Conservation (phyloP, 2,113 vertebrate species). For the Engraulis encrasicolus region DNA sequence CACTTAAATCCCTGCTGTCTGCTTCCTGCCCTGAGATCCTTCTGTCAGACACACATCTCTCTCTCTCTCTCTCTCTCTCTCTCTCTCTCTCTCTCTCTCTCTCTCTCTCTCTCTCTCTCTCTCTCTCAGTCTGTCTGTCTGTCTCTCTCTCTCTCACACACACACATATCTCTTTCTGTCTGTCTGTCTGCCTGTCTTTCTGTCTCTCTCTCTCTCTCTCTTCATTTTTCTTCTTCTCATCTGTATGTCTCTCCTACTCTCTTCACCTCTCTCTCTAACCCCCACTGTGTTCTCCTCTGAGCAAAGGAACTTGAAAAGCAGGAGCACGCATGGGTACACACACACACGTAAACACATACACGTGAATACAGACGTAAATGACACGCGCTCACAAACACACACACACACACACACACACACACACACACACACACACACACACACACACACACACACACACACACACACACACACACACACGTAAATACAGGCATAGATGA, state of each 20-base stretch:
- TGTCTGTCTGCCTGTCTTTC: no score
- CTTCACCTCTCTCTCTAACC: no score
- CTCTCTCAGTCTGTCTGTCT: no score
- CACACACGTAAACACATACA: not conserved
- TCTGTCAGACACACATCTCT: not conserved
- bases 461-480: slow-evolving; percentile 25
- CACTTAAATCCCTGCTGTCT: not conserved
- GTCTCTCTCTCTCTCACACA: no score
- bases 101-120: no score
- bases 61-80: not conserved
- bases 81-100: not conserved
- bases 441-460: not conserved
- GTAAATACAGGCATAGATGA: not conserved
- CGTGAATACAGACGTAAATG: not conserved
- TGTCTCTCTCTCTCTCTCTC: no score
- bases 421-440: slow-evolving; percentile 6
- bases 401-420: not conserved
- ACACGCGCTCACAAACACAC: not conserved
- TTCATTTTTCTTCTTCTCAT: no score
- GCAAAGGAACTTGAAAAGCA: no score
- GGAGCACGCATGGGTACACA: no score
- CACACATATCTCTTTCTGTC: no score
- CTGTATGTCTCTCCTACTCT: no score
- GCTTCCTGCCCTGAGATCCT: not conserved
- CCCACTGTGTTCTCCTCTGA: no score